Evolutionary conservation across 2,113 vertebrate species (phyloP), one percentile per base, ranked within the genome.

Genomic region (Columba livia): DNA sequence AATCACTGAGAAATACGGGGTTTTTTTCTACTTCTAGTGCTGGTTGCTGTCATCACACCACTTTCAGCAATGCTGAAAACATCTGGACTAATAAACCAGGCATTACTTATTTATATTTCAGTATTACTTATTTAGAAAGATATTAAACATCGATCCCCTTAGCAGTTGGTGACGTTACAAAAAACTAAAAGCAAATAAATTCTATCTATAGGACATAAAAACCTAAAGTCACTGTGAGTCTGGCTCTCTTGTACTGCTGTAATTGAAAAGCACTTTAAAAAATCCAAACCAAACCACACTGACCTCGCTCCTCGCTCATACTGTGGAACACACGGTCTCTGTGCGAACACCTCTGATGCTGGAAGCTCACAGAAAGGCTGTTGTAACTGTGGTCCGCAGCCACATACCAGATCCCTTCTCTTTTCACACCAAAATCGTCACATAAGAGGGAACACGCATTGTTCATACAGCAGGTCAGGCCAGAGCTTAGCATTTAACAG

Each of bases 71-170:
- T 60, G 54, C 71, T 88, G 88, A 82, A 91, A 89, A 91, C 93
- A 96, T 83, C 94, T 95, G 85, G 83, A 90, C 85, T 96, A 97
- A 96, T 95, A 97, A 94, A 96, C n/a, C 38, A 89, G 38, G 42
- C 82, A 94, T 96, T 93, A 96, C 96, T 97, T 96, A 97, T 96
- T 96, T 90, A 97, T 94, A 86, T 66, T 90, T 91, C 61, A 57
- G 40, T 90, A 94, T 95, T 91, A 90, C 69, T 96, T 92, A 93
- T 96, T 97, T 94, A 95, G 81, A 90, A 96, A 92, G 51, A 9
- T 78, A 95, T 73, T 94, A 92, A 92, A 62, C 80, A 92, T 85
- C 70, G 89, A 93, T 90, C 93, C 88, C 83, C 95, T 90, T 62
- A 79, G 73, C 80, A 89, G 61, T 25, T 56, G 50, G 72, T 84